Evolutionary conservation across 1,140 invertebrate genomes (phyloP).

Genomic region (Chrysomallon squamiferum): DNA sequence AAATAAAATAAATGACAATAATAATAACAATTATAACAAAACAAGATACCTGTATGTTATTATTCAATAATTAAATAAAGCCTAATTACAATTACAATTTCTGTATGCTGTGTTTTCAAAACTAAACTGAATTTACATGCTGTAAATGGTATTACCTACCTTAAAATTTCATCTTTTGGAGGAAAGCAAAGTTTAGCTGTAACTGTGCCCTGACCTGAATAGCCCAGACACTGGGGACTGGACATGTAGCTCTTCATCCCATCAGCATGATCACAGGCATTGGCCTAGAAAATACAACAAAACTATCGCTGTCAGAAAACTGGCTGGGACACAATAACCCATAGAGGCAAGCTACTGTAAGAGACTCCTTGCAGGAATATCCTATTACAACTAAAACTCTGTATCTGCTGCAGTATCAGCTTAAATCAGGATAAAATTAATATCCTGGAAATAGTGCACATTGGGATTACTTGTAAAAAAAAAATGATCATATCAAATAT

Average conservation of each 20-base stretch:
- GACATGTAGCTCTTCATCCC: constrained; percentile 74
- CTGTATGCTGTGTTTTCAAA: too few relatives aligned
- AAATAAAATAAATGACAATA: too few relatives aligned
- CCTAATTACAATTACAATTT: too few relatives aligned
- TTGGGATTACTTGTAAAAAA: too few relatives aligned
- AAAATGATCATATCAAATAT: too few relatives aligned
- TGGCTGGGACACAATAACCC: not conserved
- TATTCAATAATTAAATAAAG: too few relatives aligned
- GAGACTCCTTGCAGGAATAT: not conserved
- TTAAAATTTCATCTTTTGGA: constrained; percentile 27
- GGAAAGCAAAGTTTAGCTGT: constrained; percentile 49
- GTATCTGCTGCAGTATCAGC: too few relatives aligned
- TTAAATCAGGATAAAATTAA: too few relatives aligned
- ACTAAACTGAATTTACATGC: too few relatives aligned
- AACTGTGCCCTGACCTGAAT: constrained; percentile 66
- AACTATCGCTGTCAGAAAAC: not conserved
- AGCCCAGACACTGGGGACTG: constrained; percentile 93
- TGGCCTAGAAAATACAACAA: constrained; percentile 65
- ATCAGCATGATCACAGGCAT: constrained; percentile 85
- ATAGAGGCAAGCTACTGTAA: not conserved
- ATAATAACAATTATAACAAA: too few relatives aligned
- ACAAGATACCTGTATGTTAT: too few relatives aligned
- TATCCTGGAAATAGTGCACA: too few relatives aligned
- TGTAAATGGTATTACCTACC: constrained; percentile 27
- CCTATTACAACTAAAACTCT: not conserved